phyloP scores from a whole-genome alignment of 2,888 invertebrate genomes.

The Onthophagus sagittarius region DNA sequence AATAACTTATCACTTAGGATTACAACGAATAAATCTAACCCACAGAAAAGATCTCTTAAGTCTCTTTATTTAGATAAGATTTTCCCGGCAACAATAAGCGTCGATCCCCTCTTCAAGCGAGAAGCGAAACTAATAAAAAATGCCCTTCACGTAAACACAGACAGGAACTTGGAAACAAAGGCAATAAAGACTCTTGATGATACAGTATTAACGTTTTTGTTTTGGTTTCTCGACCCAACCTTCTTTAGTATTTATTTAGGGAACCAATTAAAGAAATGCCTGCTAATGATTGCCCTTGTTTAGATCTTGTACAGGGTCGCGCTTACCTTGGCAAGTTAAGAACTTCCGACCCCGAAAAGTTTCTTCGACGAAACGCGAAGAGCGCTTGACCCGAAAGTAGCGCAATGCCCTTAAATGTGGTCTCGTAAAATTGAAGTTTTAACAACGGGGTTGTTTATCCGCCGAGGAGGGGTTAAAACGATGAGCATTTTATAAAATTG shows the following conservation, averaged over 20 bases:
- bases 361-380: not conserved
- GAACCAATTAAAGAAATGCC: conserved; percentile 35
- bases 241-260: conserved; percentile 26
- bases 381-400: not conserved
- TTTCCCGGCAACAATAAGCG: not conserved
- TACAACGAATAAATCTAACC: not conserved
- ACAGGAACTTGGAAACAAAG: conserved; percentile 24
- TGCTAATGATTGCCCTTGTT: conserved; percentile 29
- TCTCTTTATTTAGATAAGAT: too few relatives aligned
- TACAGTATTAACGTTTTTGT: conserved; percentile 30
- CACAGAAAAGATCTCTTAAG: too few relatives aligned
- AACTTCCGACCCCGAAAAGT: not conserved
- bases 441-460: not conserved
- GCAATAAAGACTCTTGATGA: conserved; percentile 28
- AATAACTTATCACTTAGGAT: not conserved
- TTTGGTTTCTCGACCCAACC: conserved; percentile 15
- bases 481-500: not conserved
- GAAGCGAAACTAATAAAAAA: conserved; percentile 27
- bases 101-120: conserved; percentile 5
- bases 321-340: conserved; percentile 22
- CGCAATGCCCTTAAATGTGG: not conserved
- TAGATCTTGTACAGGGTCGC: conserved; percentile 34
- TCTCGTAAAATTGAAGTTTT: not conserved
- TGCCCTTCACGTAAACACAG: conserved; percentile 27
- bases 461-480: not conserved